Percentiles rank a stretch among this genome's conserved stretches.
Evolutionary conservation across 2,797 vertebrate genomes (phyloP).

Genomic region (Acanthis flammea): DNA sequence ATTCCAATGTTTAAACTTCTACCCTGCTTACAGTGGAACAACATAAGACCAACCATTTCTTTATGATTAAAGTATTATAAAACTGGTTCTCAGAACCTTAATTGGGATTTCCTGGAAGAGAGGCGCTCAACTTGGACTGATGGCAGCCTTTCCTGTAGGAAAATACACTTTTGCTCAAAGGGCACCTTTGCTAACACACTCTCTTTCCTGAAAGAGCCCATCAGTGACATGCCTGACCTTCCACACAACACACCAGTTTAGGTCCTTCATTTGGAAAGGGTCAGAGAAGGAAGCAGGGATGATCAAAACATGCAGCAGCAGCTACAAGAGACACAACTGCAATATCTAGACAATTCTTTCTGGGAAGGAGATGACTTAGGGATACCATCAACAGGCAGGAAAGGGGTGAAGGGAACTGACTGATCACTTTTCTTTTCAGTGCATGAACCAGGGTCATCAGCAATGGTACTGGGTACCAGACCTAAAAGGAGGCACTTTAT

Average conservation of each 20-base stretch:
- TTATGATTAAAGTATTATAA: background rate
- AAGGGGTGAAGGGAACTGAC: background rate
- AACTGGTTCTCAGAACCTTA: background rate
- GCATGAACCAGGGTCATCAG: background rate
- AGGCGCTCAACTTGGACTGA: background rate
- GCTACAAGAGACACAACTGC: background rate
- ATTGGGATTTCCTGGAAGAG: background rate
- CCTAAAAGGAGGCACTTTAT: background rate
- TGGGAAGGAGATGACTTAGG: background rate
- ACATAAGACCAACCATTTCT: background rate
- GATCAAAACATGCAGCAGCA: background rate
- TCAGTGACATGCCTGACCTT: background rate
- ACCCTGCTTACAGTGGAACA: background rate
- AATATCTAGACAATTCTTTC: background rate
- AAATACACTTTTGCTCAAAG: background rate
- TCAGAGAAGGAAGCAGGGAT: background rate
- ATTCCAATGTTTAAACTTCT: background rate
- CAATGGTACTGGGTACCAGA: background rate
- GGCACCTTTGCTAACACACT: background rate
- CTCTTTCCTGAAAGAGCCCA: background rate
- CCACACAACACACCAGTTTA: background rate
- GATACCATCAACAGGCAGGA: background rate
- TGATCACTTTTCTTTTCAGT: background rate
- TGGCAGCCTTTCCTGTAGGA: background rate
- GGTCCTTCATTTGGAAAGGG: background rate